Evolutionary conservation across 2,797 vertebrate species (phyloP).

Genomic region (Melanotaenia pygmaea): DNA sequence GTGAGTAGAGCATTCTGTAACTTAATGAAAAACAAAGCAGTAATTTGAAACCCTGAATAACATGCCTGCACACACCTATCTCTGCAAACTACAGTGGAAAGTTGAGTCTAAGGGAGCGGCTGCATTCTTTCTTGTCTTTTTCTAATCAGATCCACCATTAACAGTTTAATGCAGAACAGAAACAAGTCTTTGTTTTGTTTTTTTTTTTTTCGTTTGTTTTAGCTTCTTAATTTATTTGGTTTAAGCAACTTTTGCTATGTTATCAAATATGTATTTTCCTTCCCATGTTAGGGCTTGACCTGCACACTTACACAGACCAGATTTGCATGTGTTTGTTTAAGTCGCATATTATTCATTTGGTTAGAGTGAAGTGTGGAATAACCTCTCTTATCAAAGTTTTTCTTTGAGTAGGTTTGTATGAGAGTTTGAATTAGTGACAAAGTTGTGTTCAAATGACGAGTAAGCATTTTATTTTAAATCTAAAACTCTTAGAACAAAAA

Average conservation of each 20-base stretch:
- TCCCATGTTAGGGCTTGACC: too few relatives aligned
- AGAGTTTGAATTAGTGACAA: too few relatives aligned
- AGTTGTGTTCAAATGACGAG: neutral
- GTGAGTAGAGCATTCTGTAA: neutral
- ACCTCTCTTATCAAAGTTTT: too few relatives aligned
- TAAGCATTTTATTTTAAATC: neutral
- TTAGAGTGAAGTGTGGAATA: too few relatives aligned
- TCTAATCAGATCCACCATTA: neutral
- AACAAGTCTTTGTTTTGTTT: too few relatives aligned
- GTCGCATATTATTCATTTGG: too few relatives aligned
- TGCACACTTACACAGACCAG: too few relatives aligned
- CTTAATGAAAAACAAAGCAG: neutral
- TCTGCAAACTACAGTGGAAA: neutral
- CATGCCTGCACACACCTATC: neutral
- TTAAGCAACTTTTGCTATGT: neutral
- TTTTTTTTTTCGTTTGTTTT: neutral
- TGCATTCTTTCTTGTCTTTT: neutral
- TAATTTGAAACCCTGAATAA: neutral
- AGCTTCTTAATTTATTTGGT: neutral
- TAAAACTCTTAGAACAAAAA: neutral
- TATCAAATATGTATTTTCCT: neutral
- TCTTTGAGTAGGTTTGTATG: too few relatives aligned
- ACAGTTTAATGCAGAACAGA: neutral
- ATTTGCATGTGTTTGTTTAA: too few relatives aligned
- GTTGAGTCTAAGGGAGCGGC: neutral